These are phyloP conservation scores for Standfussiana lucernea DNA, from an alignment of 2,888 invertebrate species.

Conservation along the genomic window DNA sequence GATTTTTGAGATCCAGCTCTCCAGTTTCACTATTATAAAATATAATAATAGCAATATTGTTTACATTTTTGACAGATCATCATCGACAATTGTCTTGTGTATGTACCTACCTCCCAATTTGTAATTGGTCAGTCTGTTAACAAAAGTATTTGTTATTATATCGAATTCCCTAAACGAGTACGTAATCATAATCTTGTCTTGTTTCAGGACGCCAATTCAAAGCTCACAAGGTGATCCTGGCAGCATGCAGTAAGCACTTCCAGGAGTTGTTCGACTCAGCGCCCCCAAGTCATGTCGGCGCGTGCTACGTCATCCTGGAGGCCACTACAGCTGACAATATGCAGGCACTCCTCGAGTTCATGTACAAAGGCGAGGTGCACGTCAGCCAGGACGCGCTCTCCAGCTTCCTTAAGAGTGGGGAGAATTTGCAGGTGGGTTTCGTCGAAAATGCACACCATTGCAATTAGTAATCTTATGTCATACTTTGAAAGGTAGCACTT, in stretches of 20 bases:
- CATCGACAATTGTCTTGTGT: neutral
- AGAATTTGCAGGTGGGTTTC: conserved; percentile 94
- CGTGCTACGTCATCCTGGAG: conserved; percentile 96
- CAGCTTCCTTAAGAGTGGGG: conserved; percentile 97
- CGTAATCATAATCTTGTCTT: conserved; percentile 31
- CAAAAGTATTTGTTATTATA: neutral
- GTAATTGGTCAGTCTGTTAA: neutral
- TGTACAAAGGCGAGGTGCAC: conserved; percentile 98
- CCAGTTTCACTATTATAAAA: neutral
- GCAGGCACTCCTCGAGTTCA: conserved; percentile 97
- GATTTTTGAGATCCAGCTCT: neutral
- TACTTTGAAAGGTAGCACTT: neutral
- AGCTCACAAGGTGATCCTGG: conserved; percentile 97
- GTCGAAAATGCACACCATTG: neutral
- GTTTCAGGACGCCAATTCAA: conserved; percentile 96
- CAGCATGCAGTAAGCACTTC: conserved; percentile 98
- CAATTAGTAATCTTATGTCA: neutral
- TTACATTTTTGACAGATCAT: neutral
- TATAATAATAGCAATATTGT: neutral
- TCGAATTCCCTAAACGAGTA: neutral
- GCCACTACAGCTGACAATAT: conserved; percentile 97
- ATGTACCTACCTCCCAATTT: neutral
- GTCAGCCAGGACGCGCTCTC: conserved; percentile 97
- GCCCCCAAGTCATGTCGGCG: conserved; percentile 94
- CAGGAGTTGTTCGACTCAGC: conserved; percentile 97